Base-by-base conservation (phyloP, 2,113 vertebrate species). In the Dermatemys mawii region DNA sequence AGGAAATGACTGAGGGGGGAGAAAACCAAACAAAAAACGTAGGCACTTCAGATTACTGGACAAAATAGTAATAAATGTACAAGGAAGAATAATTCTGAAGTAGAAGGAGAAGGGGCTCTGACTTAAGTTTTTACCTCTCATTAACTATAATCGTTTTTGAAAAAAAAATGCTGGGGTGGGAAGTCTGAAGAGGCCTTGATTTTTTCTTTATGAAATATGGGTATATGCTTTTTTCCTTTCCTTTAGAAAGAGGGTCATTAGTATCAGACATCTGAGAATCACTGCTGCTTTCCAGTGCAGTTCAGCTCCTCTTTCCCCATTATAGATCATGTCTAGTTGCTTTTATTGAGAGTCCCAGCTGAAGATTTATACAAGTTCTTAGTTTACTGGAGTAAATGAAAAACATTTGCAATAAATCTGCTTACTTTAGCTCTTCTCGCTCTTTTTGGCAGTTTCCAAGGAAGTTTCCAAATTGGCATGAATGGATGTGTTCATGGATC, bases 381-480 rank as follows among this genome's bases (percentile, higher is more conserved):
- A 73, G 16, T 48, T 63, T 27, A 49, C 1, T 83, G 53, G 63
- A 94, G 85, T 21, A 90, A 89, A 79, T 2, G 84, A 44, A 67
- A 54, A 41, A 84, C 21, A 50, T 3, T 70, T 67, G 38, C 51
- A 80, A 17, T 81, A 49, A 3, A 5, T 32, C 5, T 53, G 94
- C 99, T 99, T 98, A 99, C 99, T 98, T 99, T 46, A 99, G 96
- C 19, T 99, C 99, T 94, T 99, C 99, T 97, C 99, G 98, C 96
- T 99, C 99, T 90, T 99, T 99, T 93, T 99, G 99, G 95, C 98
- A 99, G 96, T 99, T 99, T 89, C 99, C 99, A 81, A 99, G 98
- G 96, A 99, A 99, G 97, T 99, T 99, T 95, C 99, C 99, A 83
- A 99, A 99, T 86, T 99, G 99, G 96, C 99, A 99, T 1, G 99